These are phyloP conservation scores for Euborellia annulipes DNA, from an alignment of 1,140 invertebrate species.

Conservation along the genomic window DNA sequence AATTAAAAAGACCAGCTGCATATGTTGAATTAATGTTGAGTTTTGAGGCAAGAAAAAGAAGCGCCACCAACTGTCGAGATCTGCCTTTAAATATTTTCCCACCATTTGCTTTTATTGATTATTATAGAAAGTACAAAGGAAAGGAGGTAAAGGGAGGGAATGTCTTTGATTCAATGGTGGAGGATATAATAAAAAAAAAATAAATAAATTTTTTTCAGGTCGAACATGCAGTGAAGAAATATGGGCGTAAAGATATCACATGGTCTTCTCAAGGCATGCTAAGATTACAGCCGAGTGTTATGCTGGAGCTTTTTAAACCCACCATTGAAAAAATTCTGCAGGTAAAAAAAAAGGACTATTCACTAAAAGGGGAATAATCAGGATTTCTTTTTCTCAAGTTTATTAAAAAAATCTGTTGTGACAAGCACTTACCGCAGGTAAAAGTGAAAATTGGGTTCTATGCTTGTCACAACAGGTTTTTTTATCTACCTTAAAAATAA, in stretches of 20 bases:
- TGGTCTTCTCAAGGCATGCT: slow-evolving; percentile 44
- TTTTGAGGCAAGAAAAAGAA: slow-evolving; percentile 42
- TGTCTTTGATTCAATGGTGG: background rate
- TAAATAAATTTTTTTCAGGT: too few species aligned
- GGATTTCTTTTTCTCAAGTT: too few species aligned
- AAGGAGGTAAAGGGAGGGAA: slow-evolving; percentile 19
- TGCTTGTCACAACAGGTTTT: too few species aligned
- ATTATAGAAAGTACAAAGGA: slow-evolving; percentile 34
- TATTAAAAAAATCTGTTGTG: too few species aligned
- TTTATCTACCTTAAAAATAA: too few species aligned
- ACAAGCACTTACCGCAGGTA: too few species aligned
- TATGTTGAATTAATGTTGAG: slow-evolving; percentile 40
- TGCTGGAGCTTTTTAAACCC: slow-evolving; percentile 34
- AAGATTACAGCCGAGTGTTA: slow-evolving; percentile 33
- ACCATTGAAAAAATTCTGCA: slow-evolving; percentile 34
- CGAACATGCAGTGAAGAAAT: slow-evolving; percentile 30
- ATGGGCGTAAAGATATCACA: slow-evolving; percentile 32
- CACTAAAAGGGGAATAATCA: too few species aligned
- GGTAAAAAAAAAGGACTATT: too few species aligned
- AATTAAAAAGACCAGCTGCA: slow-evolving; percentile 33
- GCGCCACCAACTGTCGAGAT: slow-evolving; percentile 30
- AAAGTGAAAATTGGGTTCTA: too few species aligned
- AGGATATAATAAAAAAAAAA: too few species aligned
- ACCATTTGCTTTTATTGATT: slow-evolving; percentile 44
- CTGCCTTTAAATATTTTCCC: slow-evolving; percentile 38